Evolutionary conservation across 2,888 invertebrate genomes (phyloP).

Genomic region (Empis livida): DNA sequence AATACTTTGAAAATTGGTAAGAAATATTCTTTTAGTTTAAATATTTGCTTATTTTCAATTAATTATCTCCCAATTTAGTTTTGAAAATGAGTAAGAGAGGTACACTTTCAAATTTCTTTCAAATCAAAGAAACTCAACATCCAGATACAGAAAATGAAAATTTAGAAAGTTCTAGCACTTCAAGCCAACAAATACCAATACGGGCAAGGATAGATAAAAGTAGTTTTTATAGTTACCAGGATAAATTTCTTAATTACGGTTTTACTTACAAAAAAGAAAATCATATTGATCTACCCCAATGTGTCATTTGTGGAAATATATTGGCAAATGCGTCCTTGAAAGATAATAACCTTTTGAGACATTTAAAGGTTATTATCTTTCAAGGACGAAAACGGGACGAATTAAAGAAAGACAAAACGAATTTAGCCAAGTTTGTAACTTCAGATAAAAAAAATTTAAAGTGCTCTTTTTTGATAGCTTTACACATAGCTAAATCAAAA

Average conservation of each 20-base stretch:
- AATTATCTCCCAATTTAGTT: not conserved
- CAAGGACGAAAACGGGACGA: not conserved
- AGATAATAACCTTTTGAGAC: not conserved
- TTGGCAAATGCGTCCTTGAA: not conserved
- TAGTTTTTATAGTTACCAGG: not conserved
- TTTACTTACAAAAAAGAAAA: not conserved
- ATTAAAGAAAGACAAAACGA: not conserved
- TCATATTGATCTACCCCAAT: not conserved
- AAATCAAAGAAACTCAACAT: not conserved
- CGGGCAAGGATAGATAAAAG: not conserved
- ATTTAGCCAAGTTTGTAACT: not conserved
- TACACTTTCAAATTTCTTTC: not conserved
- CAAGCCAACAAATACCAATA: too few species aligned
- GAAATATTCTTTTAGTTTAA: too few species aligned
- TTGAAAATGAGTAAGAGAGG: not conserved
- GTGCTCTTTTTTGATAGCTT: not conserved
- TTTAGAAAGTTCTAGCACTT: not conserved
- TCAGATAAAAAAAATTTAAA: not conserved
- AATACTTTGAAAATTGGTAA: too few species aligned
- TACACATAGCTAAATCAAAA: not conserved
- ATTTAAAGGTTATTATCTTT: not conserved
- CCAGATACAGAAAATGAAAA: not conserved
- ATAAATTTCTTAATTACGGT: not conserved
- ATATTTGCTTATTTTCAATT: too few species aligned
- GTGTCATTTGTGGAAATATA: not conserved